These are phyloP conservation scores for pig (Sus scrofa) DNA, from an alignment of 2,113 vertebrate species.

Conservation along the genomic window DNA sequence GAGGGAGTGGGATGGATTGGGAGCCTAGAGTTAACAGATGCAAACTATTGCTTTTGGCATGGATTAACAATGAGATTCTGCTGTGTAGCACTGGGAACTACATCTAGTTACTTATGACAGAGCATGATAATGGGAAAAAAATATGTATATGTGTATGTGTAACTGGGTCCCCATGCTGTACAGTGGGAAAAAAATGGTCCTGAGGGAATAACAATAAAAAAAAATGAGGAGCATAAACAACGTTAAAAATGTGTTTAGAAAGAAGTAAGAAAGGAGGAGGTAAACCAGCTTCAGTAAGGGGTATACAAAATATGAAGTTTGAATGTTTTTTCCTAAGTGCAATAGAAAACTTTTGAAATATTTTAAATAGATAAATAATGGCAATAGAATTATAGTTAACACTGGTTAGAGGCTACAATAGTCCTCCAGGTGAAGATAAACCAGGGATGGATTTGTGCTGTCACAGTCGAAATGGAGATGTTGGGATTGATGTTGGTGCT, in stretches of 20 bases:
- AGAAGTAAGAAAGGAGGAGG: neutral
- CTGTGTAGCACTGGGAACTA: no score
- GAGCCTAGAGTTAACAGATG: no score
- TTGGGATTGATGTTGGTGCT: neutral
- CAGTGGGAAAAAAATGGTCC: no score
- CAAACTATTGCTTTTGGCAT: no score
- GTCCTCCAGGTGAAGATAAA: neutral
- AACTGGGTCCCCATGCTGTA: no score
- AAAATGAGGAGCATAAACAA: neutral
- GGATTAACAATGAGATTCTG: no score
- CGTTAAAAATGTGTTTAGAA: neutral
- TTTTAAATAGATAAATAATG: neutral
- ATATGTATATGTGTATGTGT: no score
- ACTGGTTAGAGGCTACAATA: neutral
- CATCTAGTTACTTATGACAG: no score
- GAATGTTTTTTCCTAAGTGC: neutral
- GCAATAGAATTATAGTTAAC: neutral
- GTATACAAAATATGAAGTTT: neutral
- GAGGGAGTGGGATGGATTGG: no score
- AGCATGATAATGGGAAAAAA: no score
- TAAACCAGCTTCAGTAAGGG: neutral
- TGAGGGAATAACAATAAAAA: no score
- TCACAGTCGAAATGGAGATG: neutral
- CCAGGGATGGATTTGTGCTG: accelerated
- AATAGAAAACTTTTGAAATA: neutral